These are phyloP conservation scores for Cosmopolites sordidus DNA, from an alignment of 2,888 invertebrate species.

Conservation along the genomic window DNA sequence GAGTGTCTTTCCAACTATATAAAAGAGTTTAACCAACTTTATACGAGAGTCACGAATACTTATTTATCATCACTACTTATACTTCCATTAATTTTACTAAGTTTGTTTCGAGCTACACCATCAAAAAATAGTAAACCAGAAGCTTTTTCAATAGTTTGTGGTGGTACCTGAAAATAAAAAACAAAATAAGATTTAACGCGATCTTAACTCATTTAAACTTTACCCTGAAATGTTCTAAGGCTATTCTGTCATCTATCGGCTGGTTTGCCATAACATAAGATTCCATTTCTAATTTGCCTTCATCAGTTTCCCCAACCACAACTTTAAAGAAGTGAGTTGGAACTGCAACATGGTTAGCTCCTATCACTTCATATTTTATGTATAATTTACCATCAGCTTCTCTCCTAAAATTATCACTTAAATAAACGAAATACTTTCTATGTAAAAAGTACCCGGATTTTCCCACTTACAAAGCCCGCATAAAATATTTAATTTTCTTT, in stretches of 20 bases:
- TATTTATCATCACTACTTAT: not conserved
- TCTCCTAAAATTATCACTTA: constrained; percentile 61
- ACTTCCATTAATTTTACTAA: constrained; percentile 74
- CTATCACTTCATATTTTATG: constrained; percentile 91
- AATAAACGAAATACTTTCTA: too few relatives aligned
- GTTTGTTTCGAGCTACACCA: constrained; percentile 66
- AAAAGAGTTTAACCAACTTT: too few relatives aligned
- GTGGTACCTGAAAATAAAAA: constrained; percentile 66
- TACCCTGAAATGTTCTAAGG: constrained; percentile 73
- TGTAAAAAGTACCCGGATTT: too few relatives aligned
- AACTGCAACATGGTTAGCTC: constrained; percentile 88
- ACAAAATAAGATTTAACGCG: not conserved
- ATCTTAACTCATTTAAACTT: not conserved
- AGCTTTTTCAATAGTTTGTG: constrained; percentile 85
- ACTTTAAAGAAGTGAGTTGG: constrained; percentile 99
- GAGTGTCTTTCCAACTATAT: too few relatives aligned
- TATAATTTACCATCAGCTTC: constrained; percentile 87
- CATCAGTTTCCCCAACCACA: constrained; percentile 68
- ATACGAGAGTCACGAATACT: too few relatives aligned
- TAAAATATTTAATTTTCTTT: too few relatives aligned
- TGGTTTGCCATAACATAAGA: constrained; percentile 94
- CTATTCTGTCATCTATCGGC: constrained; percentile 72
- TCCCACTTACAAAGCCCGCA: too few relatives aligned
- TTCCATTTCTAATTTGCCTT: constrained; percentile 79
- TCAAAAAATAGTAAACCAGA: constrained; percentile 88